Evolutionary conservation across 2,113 vertebrate species (phyloP), one percentile per base, ranked within the genome.

Genomic region (Rhinolophus ferrumequinum): DNA sequence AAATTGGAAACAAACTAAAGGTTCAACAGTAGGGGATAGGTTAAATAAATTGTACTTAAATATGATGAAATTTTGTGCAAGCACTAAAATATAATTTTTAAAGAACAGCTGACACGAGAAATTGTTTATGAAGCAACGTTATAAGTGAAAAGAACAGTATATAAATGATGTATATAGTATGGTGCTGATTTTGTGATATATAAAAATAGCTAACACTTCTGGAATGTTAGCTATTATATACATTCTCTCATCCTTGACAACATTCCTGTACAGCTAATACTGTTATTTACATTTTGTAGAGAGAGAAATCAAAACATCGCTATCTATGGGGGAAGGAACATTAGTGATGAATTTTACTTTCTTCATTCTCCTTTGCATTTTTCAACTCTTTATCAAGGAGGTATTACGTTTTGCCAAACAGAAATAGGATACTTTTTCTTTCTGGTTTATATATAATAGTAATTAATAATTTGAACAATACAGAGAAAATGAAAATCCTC

Each of bases 1-100:
- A 94, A 97, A 54, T 28, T 93, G 94, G 80, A 97, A 95, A 95
- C 72, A 75, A 69, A 85, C 83, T 96, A 38, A 92, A 85, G 28
- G 7, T 56, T 84, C 60, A 70, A 67, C 41, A 47, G 70, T 30
- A 21, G 18, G 24, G 64, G 75, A 73, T 38, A 67, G 52, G 72
- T 96, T 93, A 89, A 93, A 94, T 86, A 94, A 93, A 90, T n/a
- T 47, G 33, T 77, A 47, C 52, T 41, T 56, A 89, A 77, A 81
- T 69, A 54, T 58, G 84, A 92, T 72, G 73, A 95, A 76, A 92
- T 92, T 67, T 22, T 38, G 60, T 38, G 88, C 47, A 54, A 54
- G 87, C 95, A 90, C 79, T 72, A 92, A 69, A 90, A 77, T 47
- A 58, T 2, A 35, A 84, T 44, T 90, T 91, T 66, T 50, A 88